Conservation (phyloP, 2,888 invertebrate genomes). For the Eubasilissa splendida region DNA sequence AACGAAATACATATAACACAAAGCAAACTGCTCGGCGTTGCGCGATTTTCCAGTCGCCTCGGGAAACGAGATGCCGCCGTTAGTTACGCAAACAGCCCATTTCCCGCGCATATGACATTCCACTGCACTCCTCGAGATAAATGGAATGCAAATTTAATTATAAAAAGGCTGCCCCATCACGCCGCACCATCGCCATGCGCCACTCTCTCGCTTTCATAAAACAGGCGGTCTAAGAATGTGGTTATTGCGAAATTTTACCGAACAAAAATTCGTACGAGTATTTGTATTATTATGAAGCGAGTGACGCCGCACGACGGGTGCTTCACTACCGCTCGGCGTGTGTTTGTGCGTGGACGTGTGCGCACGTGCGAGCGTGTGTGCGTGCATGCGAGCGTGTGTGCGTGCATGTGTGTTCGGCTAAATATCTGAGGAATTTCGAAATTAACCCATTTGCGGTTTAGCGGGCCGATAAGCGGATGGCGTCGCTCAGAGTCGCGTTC, state of each 20-base stretch:
- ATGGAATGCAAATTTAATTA: conserved; percentile 7
- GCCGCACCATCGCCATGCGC: background rate
- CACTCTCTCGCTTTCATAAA: background rate
- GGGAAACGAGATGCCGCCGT: too few species aligned
- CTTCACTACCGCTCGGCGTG: too few species aligned
- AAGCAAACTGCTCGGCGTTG: too few species aligned
- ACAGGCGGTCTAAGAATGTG: conserved; percentile 8
- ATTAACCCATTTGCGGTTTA: conserved; percentile 48
- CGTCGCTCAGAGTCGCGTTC: background rate
- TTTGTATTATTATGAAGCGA: conserved; percentile 26
- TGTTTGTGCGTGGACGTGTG: background rate
- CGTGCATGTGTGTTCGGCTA: conserved; percentile 13
- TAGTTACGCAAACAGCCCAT: background rate
- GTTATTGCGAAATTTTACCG: conserved; percentile 24
- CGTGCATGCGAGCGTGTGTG: background rate
- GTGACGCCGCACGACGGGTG: background rate
- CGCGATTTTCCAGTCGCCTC: too few species aligned
- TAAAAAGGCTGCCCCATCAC: background rate
- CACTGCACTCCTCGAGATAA: background rate
- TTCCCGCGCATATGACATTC: background rate
- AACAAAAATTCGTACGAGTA: conserved; percentile 7
- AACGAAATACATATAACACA: too few species aligned
- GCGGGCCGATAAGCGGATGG: conserved; percentile 25
- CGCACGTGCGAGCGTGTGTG: too few species aligned
- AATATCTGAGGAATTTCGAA: conserved; percentile 51